A percentile compares a stretch with the other conserved stretches of the same genome.
Evolutionary conservation across 2,797 vertebrate species (phyloP).

Genomic region (Lophius americanus): DNA sequence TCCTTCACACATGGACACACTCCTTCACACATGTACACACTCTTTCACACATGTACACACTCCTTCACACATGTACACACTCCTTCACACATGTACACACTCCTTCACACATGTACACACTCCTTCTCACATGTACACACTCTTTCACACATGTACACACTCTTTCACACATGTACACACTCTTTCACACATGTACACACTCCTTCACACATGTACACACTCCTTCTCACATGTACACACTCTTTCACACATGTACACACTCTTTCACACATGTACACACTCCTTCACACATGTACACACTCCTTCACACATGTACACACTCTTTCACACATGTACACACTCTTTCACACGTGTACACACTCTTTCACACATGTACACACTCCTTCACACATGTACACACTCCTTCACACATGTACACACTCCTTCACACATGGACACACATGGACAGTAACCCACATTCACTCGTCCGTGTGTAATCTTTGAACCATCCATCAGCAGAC

Average conservation of each 20-base stretch:
- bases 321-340: conserved; percentile 26
- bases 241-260: conserved; percentile 26
- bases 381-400: conserved; percentile 13
- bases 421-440: too few species aligned
- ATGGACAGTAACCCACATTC: conserved; percentile 14
- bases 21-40: conserved; percentile 18
- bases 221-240: conserved; percentile 13
- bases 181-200: conserved; percentile 26
- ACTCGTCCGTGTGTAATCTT: conserved; percentile 45
- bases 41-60: conserved; percentile 13
- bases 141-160: conserved; percentile 14
- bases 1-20: too few species aligned
- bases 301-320: conserved; percentile 13
- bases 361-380: conserved; percentile 14
- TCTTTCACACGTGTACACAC: too few species aligned
- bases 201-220: conserved; percentile 14
- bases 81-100: conserved; percentile 14
- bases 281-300: conserved; percentile 14
- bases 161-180: conserved; percentile 13
- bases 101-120: conserved; percentile 13
- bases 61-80: conserved; percentile 26
- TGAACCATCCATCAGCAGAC: conserved; percentile 64
- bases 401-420: conserved; percentile 26
- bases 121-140: conserved; percentile 26
- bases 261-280: too few species aligned